Evolutionary conservation across 2,888 invertebrate genomes (phyloP).

Genomic region (Nephrocerus scutellatus): DNA sequence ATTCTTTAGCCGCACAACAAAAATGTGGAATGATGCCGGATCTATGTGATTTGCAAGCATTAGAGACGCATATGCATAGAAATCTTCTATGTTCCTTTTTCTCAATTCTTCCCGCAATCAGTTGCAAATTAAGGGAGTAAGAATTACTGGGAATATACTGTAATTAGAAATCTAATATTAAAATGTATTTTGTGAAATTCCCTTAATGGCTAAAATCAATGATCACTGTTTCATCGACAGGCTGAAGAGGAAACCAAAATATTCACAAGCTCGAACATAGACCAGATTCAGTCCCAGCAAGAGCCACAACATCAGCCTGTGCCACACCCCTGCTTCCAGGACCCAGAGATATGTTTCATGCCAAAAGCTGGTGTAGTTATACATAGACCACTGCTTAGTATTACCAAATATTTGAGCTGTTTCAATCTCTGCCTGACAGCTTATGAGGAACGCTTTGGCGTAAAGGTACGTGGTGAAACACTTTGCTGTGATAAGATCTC

Average conservation of each 20-base stretch:
- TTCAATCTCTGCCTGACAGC: conserved; percentile 71
- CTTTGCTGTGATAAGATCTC: conserved; percentile 35
- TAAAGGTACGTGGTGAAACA: conserved; percentile 50
- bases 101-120: too few relatives aligned
- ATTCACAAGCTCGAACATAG: conserved; percentile 17
- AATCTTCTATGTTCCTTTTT: too few relatives aligned
- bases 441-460: conserved; percentile 64
- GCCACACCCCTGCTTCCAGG: too few relatives aligned
- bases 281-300: conserved; percentile 9
- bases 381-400: conserved; percentile 64
- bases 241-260: conserved; percentile 32
- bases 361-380: conserved; percentile 58
- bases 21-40: too few relatives aligned
- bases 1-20: too few relatives aligned
- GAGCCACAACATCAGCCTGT: too few relatives aligned
- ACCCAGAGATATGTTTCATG: conserved; percentile 44
- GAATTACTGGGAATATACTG: too few relatives aligned
- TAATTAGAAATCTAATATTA: not conserved
- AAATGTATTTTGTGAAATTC: not conserved
- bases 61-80: too few relatives aligned
- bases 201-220: not conserved
- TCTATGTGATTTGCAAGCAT: too few relatives aligned
- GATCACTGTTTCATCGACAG: not conserved
- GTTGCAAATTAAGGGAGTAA: too few relatives aligned
- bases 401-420: conserved; percentile 70